phyloP scores from a whole-genome alignment of 2,113 vertebrate genomes.

The Meleagris gallopavo region DNA sequence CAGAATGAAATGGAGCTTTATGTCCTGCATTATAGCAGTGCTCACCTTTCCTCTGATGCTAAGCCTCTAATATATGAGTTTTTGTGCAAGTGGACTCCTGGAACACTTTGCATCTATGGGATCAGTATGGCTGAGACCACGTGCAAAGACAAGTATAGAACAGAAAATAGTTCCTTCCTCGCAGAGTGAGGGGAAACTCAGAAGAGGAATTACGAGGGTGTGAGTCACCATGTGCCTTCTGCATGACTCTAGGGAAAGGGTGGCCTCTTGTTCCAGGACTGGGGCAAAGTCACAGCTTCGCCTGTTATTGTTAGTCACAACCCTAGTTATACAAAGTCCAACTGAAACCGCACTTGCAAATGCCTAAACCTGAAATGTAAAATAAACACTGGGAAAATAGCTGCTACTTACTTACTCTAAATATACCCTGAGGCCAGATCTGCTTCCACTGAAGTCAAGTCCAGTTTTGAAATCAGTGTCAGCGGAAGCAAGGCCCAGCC shows the following conservation, averaged over 20 bases:
- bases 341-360: slow-evolving; percentile 35
- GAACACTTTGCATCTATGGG: fast-evolving
- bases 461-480: not conserved
- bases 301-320: slow-evolving; percentile 48
- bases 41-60: not conserved
- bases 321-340: slow-evolving; percentile 39
- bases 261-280: slow-evolving; percentile 39
- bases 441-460: slow-evolving; percentile 5
- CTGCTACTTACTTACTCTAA: slow-evolving; percentile 45
- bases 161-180: not conserved
- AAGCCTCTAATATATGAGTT: not conserved
- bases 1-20: not conserved
- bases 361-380: slow-evolving; percentile 57
- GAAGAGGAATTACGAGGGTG: not conserved
- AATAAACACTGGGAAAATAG: slow-evolving; percentile 52
- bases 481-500: not conserved
- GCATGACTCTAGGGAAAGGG: slow-evolving; percentile 53
- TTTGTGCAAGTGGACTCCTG: fast-evolving
- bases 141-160: fast-evolving
- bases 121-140: not conserved
- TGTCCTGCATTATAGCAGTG: not conserved
- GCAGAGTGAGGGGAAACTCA: slow-evolving; percentile 17
- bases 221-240: slow-evolving; percentile 52
- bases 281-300: slow-evolving; percentile 26
- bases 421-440: not conserved